Base-by-base conservation (phyloP, 2,888 invertebrate genomes). In the Tethea ocularis region DNA sequence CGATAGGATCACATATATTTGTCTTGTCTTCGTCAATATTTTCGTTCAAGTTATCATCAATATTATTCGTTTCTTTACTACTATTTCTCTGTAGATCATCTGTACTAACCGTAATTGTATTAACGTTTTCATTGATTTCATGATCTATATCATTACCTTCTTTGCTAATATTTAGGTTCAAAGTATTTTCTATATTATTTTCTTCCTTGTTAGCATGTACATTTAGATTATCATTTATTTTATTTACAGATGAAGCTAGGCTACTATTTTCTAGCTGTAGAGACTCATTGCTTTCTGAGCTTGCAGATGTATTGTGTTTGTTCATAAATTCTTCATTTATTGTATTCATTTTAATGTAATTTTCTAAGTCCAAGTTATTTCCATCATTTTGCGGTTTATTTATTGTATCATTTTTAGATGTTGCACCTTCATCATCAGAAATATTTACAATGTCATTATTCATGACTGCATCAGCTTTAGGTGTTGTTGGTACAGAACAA, bases 341-440 rank as follows among this genome's bases (percentile, higher is more conserved):
- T 46, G 46, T 46, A 46, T 46, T 1, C 10, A 2, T 20, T 46
- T 20, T 8, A 20, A 46, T 46, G 1, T 46, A 0, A 20, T 8
- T 46, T 46, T 17, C 46, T 2, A 46, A 2, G 20, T 46, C 46
- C 11, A n/a, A n/a, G 17, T 41, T 41, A n/a, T 20, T 46, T 10
- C 10, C 10, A 36, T 2, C 11, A 26, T 29, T 33, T 54, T 17
- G 20, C 6, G 22, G 7, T 6, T 54, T 5, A 17, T 11, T 29
- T 13, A 20, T 3, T 8, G 29, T 20, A 15, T 61, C 60, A 55
- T 57, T 64, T 38, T 5, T 17, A 4, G 33, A 17, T 13, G 29
- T 15, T 13, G 59, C 60, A 57, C 56, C 63, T 52, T 66, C 65
- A 56, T 60, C 57, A 6, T 65, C 61, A 58, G 67, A 60, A 10